Evolutionary conservation across 2,113 vertebrate genomes (phyloP).

Genomic region (Ivindomyrus marchei): DNA sequence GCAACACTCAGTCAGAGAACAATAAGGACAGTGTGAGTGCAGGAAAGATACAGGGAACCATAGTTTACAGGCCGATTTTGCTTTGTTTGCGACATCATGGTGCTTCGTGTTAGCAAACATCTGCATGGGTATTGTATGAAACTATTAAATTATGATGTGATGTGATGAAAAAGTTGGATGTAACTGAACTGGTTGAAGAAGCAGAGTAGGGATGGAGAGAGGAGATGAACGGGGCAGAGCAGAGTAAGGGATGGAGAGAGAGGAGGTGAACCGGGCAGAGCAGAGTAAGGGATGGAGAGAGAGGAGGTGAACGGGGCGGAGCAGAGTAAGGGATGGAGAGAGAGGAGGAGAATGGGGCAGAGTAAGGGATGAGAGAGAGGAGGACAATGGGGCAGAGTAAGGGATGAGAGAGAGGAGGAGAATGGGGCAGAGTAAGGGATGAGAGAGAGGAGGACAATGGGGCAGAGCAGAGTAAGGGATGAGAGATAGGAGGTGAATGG

Average conservation of each 20-base stretch:
- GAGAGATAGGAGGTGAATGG: background rate
- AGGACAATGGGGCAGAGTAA: background rate
- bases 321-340: background rate
- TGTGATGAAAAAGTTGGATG: background rate
- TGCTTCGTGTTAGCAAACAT: background rate
- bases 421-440: background rate
- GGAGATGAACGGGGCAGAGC: background rate
- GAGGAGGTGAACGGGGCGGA: background rate
- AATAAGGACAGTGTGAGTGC: slow-evolving; percentile 23
- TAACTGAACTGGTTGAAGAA: slow-evolving; percentile 16
- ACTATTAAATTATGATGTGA: background rate
- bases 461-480: background rate
- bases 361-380: background rate
- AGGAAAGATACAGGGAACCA: slow-evolving; percentile 22
- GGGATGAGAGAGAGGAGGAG: background rate
- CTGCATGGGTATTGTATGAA: background rate
- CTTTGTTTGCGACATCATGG: background rate
- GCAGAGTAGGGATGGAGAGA: slow-evolving; percentile 26
- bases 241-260: background rate
- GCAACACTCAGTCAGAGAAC: background rate
- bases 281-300: background rate
- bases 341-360: background rate
- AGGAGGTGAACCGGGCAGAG: background rate
- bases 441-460: background rate
- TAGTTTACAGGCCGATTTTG: slow-evolving; percentile 8